Percentiles rank a stretch among this genome's conserved stretches.
Evolutionary conservation across 2,888 invertebrate genomes (phyloP).

Genomic region (Argynnis bischoffii): DNA sequence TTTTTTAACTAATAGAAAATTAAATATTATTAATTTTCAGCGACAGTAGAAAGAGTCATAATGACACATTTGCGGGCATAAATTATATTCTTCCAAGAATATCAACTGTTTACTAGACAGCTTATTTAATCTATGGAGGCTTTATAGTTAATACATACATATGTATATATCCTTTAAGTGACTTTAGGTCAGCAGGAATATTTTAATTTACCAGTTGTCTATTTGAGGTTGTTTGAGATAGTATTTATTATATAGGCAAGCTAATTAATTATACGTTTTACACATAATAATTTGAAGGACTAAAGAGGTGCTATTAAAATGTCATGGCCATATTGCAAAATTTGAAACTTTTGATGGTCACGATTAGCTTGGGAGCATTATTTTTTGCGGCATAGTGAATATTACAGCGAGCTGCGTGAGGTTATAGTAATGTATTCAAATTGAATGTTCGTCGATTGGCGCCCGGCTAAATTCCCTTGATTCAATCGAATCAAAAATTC

Average conservation of each 20-base stretch:
- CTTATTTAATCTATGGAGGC: too few relatives aligned
- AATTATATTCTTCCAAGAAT: too few relatives aligned
- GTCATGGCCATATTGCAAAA: constrained; percentile 49
- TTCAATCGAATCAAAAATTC: constrained; percentile 28
- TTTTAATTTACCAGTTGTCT: too few relatives aligned
- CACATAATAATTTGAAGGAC: constrained; percentile 5
- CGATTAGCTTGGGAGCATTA: constrained; percentile 35
- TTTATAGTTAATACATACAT: too few relatives aligned
- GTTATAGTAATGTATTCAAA: constrained; percentile 33
- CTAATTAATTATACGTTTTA: background rate
- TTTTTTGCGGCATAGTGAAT: constrained; percentile 35
- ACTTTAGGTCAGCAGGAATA: too few relatives aligned
- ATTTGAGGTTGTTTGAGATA: too few relatives aligned
- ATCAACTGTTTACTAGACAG: too few relatives aligned
- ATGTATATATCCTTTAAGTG: too few relatives aligned
- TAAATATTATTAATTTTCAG: too few relatives aligned
- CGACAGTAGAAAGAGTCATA: too few relatives aligned
- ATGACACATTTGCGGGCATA: too few relatives aligned
- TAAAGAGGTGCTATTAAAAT: constrained; percentile 44
- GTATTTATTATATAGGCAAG: background rate
- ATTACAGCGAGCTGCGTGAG: constrained; percentile 21
- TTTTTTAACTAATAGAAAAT: too few relatives aligned
- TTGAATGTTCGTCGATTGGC: constrained; percentile 30
- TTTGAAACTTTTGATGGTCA: constrained; percentile 40
- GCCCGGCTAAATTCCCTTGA: constrained; percentile 20